Conservation (phyloP, 2,797 vertebrate genomes). For the Artibeus lituratus region DNA sequence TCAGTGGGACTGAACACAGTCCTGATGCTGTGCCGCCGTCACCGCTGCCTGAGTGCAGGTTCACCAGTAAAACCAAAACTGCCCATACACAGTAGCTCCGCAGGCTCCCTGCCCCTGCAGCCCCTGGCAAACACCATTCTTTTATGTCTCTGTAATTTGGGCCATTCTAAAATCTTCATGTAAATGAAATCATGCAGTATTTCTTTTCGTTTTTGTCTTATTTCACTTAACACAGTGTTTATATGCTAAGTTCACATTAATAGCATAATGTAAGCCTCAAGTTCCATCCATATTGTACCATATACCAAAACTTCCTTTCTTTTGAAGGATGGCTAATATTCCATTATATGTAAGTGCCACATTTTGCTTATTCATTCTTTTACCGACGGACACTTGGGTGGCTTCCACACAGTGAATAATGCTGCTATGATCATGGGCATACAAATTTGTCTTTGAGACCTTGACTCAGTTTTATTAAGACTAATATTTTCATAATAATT, state of each 20-base stretch:
- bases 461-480: neutral
- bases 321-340: neutral
- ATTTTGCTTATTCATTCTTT: neutral
- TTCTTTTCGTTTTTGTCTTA: neutral
- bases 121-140: neutral
- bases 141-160: neutral
- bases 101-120: neutral
- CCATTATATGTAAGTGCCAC: neutral
- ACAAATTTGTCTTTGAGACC: neutral
- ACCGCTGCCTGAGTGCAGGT: rapidly evolving
- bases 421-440: neutral
- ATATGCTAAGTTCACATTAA: neutral
- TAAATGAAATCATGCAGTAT: neutral
- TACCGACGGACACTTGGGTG: neutral
- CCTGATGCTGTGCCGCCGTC: neutral
- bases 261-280: neutral
- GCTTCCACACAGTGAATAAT: neutral
- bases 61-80: neutral
- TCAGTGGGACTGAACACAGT: neutral
- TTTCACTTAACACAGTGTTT: neutral
- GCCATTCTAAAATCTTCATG: neutral
- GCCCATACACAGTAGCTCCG: neutral
- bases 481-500: neutral
- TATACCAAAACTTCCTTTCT: neutral
- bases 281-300: neutral